phyloP scores from a whole-genome alignment of 2,113 vertebrate genomes.

The Prolemur simus region DNA sequence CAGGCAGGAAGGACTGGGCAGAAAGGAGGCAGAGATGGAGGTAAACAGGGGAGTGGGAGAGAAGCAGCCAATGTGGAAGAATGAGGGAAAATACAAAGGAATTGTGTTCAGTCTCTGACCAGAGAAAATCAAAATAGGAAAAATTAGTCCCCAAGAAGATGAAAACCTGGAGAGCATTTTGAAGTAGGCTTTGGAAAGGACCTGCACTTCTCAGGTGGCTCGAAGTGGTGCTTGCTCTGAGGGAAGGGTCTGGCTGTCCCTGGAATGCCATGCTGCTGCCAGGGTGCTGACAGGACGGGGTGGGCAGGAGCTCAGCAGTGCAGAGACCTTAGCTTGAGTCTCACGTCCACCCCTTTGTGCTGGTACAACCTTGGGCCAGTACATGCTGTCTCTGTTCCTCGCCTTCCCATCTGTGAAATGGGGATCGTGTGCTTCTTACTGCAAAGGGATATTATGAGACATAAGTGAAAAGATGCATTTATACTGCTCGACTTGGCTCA shows the following conservation, averaged over 20 bases:
- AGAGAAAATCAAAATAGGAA: not conserved
- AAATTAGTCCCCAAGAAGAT: not conserved
- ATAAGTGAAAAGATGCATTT: not conserved
- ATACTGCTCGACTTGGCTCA: not conserved
- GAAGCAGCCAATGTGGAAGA: not conserved
- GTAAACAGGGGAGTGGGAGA: not conserved
- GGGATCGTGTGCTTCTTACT: not conserved
- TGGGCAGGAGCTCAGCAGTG: not conserved
- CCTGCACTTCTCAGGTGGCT: not conserved
- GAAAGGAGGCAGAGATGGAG: fast-evolving
- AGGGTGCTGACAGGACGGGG: fast-evolving
- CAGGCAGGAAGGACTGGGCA: not conserved
- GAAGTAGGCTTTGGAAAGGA: not conserved
- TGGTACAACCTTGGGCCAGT: not conserved
- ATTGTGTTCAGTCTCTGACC: not conserved
- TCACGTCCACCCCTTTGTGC: not conserved
- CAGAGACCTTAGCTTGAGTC: not conserved
- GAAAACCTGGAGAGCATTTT: not conserved
- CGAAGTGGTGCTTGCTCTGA: not conserved
- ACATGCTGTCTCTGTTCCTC: not conserved
- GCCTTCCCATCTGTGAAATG: not conserved
- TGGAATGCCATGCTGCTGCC: not conserved
- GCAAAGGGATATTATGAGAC: not conserved
- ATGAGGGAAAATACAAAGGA: not conserved
- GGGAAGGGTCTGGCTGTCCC: not conserved